Conservation (phyloP, 1,140 invertebrate species). For the Tetramorium alpestre region DNA sequence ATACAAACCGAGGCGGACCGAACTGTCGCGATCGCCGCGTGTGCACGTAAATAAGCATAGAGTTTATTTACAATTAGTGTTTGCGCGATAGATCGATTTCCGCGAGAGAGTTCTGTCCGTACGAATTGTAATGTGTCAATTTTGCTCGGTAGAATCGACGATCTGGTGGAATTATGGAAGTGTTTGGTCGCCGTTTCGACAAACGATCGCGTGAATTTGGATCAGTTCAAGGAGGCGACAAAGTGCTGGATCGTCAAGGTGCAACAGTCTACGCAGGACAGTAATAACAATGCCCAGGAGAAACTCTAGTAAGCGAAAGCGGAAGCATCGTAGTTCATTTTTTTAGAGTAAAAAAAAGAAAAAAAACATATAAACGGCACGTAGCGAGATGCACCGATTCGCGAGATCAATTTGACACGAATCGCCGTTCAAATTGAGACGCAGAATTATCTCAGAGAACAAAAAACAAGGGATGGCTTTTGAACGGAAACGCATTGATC, state of each 20-base stretch:
- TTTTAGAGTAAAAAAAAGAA: background rate
- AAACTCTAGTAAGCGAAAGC: conserved; percentile 8
- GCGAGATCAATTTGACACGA: background rate
- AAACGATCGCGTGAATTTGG: conserved; percentile 9
- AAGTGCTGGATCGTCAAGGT: conserved; percentile 28
- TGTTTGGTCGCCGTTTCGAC: background rate
- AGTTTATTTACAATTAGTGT: background rate
- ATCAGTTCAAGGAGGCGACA: conserved; percentile 38
- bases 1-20: background rate
- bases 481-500: background rate
- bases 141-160: conserved; percentile 17
- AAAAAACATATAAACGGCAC: background rate
- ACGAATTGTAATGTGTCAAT: background rate
- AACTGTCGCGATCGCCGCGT: background rate
- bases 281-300: conserved; percentile 1
- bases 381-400: background rate
- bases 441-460: background rate
- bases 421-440: background rate
- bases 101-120: background rate
- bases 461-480: background rate
- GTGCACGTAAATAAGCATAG: background rate
- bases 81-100: background rate
- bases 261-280: background rate
- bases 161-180: conserved; percentile 27
- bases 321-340: background rate